Conservation (phyloP, 2,113 vertebrate species). For the Arothron firmamentum region DNA sequence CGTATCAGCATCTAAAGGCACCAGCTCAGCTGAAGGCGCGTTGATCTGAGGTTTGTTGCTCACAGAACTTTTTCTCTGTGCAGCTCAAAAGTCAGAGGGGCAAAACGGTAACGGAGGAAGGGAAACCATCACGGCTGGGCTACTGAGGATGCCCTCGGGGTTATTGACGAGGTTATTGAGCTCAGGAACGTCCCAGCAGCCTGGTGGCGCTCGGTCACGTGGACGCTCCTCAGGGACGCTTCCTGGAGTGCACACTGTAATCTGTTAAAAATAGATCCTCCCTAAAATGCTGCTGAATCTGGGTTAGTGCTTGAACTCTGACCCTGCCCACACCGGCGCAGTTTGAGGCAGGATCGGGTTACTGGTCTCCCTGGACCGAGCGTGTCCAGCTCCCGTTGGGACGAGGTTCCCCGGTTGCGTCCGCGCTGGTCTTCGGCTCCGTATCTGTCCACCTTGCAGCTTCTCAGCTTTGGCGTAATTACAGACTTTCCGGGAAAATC, state of each 20-base stretch:
- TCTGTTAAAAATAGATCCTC: constrained; percentile 63
- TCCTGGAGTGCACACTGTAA: constrained; percentile 58
- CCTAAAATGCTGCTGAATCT: constrained; percentile 53
- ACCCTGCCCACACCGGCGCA: constrained; percentile 39
- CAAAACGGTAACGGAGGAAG: no score
- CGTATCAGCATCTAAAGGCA: no score
- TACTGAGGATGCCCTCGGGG: no score
- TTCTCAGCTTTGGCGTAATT: constrained; percentile 30
- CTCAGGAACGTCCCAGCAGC: no score
- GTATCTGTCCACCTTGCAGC: constrained; percentile 10
- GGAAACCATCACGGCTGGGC: no score
- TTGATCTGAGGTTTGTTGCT: no score
- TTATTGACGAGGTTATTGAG: no score
- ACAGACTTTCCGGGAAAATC: constrained; percentile 30
- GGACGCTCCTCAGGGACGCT: background rate
- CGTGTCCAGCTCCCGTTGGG: background rate
- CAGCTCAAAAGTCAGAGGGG: no score
- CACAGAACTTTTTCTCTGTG: no score
- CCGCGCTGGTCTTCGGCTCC: constrained; percentile 10
- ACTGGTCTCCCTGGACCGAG: constrained; percentile 8
- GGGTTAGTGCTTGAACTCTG: constrained; percentile 43
- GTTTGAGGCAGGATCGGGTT: constrained; percentile 35
- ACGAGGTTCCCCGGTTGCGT: no score
- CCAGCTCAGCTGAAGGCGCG: no score
- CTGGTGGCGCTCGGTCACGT: no score